Percentiles rank a stretch among this genome's conserved stretches.
These are phyloP conservation scores for Chloropsis cyanopogon DNA, from an alignment of 2,113 vertebrate genomes.

Conservation along the genomic window DNA sequence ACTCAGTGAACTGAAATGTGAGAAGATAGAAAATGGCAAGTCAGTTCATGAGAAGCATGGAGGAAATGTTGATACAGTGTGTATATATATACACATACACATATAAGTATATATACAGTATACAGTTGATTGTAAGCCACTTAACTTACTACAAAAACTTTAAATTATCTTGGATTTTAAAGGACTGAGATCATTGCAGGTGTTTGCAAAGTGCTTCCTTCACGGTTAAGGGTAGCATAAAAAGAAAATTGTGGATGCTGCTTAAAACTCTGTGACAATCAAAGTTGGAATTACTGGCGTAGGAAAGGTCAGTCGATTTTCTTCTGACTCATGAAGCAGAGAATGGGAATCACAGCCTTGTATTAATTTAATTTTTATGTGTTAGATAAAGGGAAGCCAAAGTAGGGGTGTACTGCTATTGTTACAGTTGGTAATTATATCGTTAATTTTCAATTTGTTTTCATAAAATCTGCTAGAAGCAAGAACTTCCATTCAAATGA, in stretches of 20 bases:
- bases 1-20: neutral
- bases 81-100: fast-evolving
- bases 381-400: neutral
- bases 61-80: neutral
- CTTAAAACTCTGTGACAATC: neutral
- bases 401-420: neutral
- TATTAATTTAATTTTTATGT: neutral
- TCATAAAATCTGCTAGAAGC: neutral
- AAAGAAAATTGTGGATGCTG: neutral
- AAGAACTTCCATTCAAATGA: neutral
- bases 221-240: neutral
- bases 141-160: neutral
- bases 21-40: neutral
- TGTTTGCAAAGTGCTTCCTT: neutral
- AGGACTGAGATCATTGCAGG: neutral
- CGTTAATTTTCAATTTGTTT: neutral
- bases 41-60: neutral
- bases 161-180: neutral
- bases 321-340: neutral
- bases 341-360: neutral
- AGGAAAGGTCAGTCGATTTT: neutral
- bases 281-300: neutral
- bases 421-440: neutral
- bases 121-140: neutral
- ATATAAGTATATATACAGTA: neutral